phyloP scores from a whole-genome alignment of 2,113 vertebrate genomes.

The Synodontis membranacea region DNA sequence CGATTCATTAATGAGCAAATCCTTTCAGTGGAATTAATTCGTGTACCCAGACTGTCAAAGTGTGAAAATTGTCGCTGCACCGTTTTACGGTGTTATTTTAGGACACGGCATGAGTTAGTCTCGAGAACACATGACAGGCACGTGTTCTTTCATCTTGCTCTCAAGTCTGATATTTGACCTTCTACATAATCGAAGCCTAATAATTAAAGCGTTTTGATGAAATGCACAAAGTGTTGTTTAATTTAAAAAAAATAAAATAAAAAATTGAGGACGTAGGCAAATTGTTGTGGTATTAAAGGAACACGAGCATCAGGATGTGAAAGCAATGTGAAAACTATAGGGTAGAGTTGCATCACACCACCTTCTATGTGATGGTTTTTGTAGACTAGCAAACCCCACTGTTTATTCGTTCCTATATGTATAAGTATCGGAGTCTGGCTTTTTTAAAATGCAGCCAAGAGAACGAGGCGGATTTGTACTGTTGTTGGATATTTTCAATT shows the following conservation, averaged over 20 bases:
- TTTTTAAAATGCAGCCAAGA: too few species aligned
- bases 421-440: background rate
- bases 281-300: background rate
- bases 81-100: background rate
- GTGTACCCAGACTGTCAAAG: background rate
- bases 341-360: background rate
- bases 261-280: background rate
- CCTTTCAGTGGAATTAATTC: background rate
- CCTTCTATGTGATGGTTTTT: background rate
- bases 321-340: background rate
- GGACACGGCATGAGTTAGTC: background rate
- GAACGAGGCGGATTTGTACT: background rate
- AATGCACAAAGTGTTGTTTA: background rate
- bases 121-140: background rate
- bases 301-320: background rate
- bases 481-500: background rate
- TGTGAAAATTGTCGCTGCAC: background rate
- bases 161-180: background rate
- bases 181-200: background rate
- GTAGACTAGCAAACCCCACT: too few species aligned
- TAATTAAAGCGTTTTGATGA: background rate
- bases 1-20: conserved; percentile 11
- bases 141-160: background rate
- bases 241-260: background rate
- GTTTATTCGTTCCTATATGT: too few species aligned